Evolutionary conservation across 2,797 vertebrate species (phyloP).

Genomic region (Sebastes minor): DNA sequence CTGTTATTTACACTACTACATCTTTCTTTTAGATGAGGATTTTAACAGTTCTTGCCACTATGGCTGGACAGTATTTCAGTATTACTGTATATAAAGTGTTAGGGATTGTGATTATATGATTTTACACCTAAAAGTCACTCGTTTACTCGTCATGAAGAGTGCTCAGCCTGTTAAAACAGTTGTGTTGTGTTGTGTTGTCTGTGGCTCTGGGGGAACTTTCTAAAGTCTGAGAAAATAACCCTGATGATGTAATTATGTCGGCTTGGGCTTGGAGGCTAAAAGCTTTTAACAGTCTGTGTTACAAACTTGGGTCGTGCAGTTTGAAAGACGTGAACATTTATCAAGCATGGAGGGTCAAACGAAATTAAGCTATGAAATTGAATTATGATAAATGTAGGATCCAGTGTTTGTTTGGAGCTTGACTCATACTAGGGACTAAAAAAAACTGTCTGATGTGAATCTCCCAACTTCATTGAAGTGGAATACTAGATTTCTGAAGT

Average conservation of each 20-base stretch:
- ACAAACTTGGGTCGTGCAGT: too few relatives aligned
- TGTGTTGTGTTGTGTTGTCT: neutral
- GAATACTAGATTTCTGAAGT: neutral
- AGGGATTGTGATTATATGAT: neutral
- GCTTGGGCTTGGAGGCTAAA: neutral
- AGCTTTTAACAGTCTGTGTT: neutral
- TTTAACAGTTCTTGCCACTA: neutral
- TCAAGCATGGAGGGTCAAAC: neutral
- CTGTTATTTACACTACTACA: neutral
- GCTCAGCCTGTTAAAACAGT: neutral
- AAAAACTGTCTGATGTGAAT: neutral
- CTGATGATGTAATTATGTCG: neutral
- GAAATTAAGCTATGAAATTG: neutral
- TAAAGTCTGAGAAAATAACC: neutral
- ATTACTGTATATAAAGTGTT: neutral
- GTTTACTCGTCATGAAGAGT: neutral
- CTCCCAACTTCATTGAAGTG: neutral
- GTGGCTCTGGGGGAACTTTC: neutral
- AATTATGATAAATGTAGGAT: neutral
- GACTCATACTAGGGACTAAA: neutral
- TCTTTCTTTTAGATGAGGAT: neutral
- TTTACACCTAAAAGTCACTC: too few relatives aligned
- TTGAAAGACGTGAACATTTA: neutral
- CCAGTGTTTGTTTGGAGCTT: neutral
- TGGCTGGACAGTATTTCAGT: neutral